Percentiles rank a stretch among this genome's conserved stretches.
Conservation (phyloP, 53 echinoderm and acorn worm species). For the Crossaster papposus region DNA sequence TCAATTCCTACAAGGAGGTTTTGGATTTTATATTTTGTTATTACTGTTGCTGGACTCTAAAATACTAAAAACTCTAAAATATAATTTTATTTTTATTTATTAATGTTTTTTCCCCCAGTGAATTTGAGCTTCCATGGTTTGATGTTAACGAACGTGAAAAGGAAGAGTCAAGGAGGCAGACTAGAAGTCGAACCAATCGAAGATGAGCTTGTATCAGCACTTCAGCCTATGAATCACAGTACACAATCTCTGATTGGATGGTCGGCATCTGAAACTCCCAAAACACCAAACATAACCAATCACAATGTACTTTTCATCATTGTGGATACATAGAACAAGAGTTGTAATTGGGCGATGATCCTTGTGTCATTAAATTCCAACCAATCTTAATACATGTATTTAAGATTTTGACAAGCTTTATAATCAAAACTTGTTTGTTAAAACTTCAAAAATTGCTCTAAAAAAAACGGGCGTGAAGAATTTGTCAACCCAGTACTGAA, state of each 20-base stretch:
- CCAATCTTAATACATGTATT: not conserved
- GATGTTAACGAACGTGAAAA: constrained; percentile 73
- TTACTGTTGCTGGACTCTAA: not conserved
- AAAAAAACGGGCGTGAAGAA: not conserved
- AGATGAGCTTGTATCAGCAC: constrained; percentile 58
- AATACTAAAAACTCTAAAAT: not conserved
- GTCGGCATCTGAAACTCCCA: not conserved
- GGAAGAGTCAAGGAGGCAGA: constrained; percentile 81
- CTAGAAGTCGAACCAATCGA: constrained; percentile 75
- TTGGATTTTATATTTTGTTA: not conserved
- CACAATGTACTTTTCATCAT: not conserved
- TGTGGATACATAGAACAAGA: not conserved
- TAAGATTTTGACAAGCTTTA: not conserved
- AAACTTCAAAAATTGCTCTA: not conserved
- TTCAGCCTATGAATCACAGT: not conserved
- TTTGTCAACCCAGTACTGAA: not conserved
- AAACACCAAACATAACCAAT: constrained; percentile 8
- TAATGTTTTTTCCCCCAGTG: constrained; percentile 55
- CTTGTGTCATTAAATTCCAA: not conserved
- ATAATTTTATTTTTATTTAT: not conserved
- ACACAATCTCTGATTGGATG: constrained; percentile 30
- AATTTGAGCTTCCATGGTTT: constrained; percentile 93
- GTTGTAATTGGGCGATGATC: constrained; percentile 14
- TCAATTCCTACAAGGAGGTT: not conserved
- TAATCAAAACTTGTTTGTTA: not conserved